These are phyloP conservation scores for Darevskia mixta DNA, from an alignment of 2,797 vertebrate species.

Conservation along the genomic window DNA sequence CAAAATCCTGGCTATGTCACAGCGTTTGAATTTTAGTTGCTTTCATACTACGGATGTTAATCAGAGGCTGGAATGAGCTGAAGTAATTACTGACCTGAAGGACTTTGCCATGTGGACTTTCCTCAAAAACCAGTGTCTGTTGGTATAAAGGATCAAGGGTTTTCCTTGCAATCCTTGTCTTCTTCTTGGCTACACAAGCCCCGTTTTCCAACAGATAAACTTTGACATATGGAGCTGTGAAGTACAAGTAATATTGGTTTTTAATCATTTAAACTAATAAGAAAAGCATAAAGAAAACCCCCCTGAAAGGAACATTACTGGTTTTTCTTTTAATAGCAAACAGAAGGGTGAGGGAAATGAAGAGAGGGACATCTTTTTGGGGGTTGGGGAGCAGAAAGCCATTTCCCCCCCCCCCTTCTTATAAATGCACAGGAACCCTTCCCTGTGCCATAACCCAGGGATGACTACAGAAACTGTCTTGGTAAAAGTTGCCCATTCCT, in stretches of 20 bases:
- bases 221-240: conserved; percentile 95
- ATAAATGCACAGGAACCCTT: neutral
- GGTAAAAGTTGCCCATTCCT: neutral
- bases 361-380: neutral
- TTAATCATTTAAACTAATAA: conserved; percentile 42
- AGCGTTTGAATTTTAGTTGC: neutral
- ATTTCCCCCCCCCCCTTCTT: neutral
- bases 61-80: conserved; percentile 38
- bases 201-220: conserved; percentile 97
- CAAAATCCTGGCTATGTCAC: neutral
- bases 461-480: neutral
- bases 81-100: conserved; percentile 89
- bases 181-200: conserved; percentile 97
- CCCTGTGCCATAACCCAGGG: neutral
- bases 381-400: neutral
- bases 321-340: too few relatives aligned
- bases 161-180: conserved; percentile 98
- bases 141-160: conserved; percentile 98
- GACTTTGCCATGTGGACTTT: conserved; percentile 98
- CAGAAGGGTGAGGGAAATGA: neutral
- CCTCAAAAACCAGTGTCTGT: conserved; percentile 94
- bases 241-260: conserved; percentile 48
- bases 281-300: neutral
- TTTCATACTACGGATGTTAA: neutral
- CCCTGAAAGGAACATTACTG: too few relatives aligned